Evolutionary conservation across 2,888 invertebrate genomes (phyloP).

Genomic region (Perizoma flavofasciatum): DNA sequence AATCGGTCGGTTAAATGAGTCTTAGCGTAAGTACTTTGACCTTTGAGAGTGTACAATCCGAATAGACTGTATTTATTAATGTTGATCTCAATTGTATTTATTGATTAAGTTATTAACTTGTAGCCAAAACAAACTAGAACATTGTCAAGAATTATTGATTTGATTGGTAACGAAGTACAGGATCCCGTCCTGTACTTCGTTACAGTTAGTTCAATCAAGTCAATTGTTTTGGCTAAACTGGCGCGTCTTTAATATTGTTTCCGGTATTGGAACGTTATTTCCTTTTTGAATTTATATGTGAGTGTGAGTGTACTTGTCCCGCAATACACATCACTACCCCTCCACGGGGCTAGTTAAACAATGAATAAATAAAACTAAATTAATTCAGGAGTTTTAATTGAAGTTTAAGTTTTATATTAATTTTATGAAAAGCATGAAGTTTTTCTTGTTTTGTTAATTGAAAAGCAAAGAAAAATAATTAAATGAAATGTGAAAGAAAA

Average conservation of each 20-base stretch:
- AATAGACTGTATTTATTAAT: conserved; percentile 80
- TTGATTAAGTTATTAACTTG: conserved; percentile 44
- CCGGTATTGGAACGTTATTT: conserved; percentile 72
- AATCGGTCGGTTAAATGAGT: conserved; percentile 46
- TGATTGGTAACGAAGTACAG: background rate
- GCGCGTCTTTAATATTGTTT: conserved; percentile 58
- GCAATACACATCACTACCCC: conserved; percentile 69
- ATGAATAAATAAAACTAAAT: conserved; percentile 70
- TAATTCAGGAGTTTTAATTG: conserved; percentile 35
- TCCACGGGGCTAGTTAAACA: conserved; percentile 73
- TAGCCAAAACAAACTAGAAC: conserved; percentile 11
- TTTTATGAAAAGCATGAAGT: conserved; percentile 10
- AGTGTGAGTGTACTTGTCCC: conserved; percentile 69
- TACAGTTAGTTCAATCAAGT: too few relatives aligned
- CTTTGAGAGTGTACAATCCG: conserved; percentile 79
- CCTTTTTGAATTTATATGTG: conserved; percentile 78
- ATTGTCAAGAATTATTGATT: background rate
- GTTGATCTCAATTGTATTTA: conserved; percentile 61
- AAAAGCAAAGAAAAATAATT: background rate
- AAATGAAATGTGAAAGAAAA: conserved; percentile 9
- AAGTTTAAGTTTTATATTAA: conserved; percentile 30
- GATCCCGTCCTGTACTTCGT: too few relatives aligned
- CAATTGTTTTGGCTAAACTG: conserved; percentile 3
- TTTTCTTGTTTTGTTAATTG: background rate
- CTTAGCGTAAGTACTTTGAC: conserved; percentile 66